Evolutionary conservation across 2,888 invertebrate genomes (phyloP).

Genomic region (Lycaena phlaeas): DNA sequence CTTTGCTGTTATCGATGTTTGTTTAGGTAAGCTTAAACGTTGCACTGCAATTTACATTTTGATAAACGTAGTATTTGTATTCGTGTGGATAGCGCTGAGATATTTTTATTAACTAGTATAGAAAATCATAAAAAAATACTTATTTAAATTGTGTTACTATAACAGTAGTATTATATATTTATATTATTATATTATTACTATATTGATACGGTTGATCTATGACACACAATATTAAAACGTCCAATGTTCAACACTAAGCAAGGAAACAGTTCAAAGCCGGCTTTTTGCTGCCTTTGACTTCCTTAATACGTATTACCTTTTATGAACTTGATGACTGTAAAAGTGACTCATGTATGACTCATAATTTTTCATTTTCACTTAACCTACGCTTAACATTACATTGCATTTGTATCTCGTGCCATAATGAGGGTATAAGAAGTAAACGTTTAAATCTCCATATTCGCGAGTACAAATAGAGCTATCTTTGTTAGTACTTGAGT

Average conservation of each 20-base stretch:
- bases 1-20: constrained; percentile 25
- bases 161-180: no score
- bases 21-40: constrained; percentile 11
- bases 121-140: no score
- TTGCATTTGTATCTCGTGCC: neutral
- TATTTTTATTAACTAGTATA: no score
- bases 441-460: constrained; percentile 1
- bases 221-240: no score
- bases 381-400: neutral
- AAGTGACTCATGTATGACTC: neutral
- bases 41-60: constrained; percentile 4
- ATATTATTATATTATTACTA: no score
- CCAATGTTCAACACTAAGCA: no score
- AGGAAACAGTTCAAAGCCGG: no score
- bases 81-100: no score
- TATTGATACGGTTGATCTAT: no score
- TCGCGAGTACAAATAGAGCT: constrained; percentile 6
- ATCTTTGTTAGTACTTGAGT: constrained; percentile 5
- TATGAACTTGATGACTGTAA: neutral
- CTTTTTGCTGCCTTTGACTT: no score
- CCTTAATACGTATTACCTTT: neutral
- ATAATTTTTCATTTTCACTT: neutral
- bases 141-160: no score
- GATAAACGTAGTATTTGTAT: neutral
- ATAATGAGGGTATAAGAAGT: neutral